These are phyloP conservation scores for Danio rerio DNA, from an alignment of 2,113 vertebrate species.

Conservation along the genomic window GRCz12tu NC_133194.1:13693501-13694000, in stretches of 20 bases:
- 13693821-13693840: neutral
- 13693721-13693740: neutral
- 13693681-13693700: neutral
- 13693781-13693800: neutral
- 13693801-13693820: neutral
- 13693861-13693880: too few species aligned
- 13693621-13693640: constrained; percentile 33
- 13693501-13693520: constrained; percentile 56
- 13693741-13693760: neutral
- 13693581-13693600: constrained; percentile 15
- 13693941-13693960: too few species aligned
- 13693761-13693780: neutral
- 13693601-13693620: constrained; percentile 26
- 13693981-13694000: too few species aligned
- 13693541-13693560: neutral
- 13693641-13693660: constrained; percentile 21
- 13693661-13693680: constrained; percentile 11
- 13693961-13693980: too few species aligned
- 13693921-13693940: too few species aligned
- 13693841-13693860: too few species aligned
- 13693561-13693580: constrained; percentile 30
- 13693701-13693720: neutral
- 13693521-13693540: constrained; percentile 53
- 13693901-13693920: too few species aligned
- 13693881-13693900: too few species aligned